Conservation (phyloP, 37 sponge, comb jelly and placozoan species). For the Cliona cf. orientalis region DNA sequence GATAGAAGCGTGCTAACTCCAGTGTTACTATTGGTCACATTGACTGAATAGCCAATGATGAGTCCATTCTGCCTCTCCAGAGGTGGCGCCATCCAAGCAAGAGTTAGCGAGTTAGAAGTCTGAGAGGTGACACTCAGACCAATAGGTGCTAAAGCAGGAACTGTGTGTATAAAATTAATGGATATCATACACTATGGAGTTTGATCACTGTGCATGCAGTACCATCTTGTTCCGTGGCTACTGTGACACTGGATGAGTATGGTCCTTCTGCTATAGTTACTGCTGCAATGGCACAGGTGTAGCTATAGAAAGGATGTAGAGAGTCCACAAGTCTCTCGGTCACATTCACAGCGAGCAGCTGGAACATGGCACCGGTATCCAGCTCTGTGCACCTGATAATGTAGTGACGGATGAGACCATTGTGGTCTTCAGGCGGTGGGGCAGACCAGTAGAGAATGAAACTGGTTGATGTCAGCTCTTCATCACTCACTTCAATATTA, state of each 20-base stretch:
- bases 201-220: no score
- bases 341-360: not conserved
- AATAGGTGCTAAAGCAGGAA: slow-evolving; percentile 12
- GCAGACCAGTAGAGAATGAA: slow-evolving; percentile 14
- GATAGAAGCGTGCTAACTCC: slow-evolving; percentile 9
- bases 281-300: slow-evolving; percentile 21
- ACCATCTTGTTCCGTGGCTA: no score
- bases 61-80: slow-evolving; percentile 45
- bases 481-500: not conserved
- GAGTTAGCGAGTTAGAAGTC: not conserved
- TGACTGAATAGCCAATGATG: slow-evolving; percentile 10
- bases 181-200: no score
- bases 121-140: not conserved
- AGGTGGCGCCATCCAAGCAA: slow-evolving; percentile 16
- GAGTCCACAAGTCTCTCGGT: not conserved
- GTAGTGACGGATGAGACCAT: slow-evolving; percentile 27
- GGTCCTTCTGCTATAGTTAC: no score
- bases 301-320: slow-evolving; percentile 46
- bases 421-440: slow-evolving; percentile 16
- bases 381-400: slow-evolving; percentile 13
- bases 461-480: no score
- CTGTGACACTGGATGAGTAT: no score
- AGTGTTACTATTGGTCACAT: not conserved
- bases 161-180: not conserved
- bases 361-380: slow-evolving; percentile 11